Evolutionary conservation across 2,888 invertebrate species (phyloP), one percentile per base, ranked within the genome.

Genomic region (Girardia tigrina): DNA sequence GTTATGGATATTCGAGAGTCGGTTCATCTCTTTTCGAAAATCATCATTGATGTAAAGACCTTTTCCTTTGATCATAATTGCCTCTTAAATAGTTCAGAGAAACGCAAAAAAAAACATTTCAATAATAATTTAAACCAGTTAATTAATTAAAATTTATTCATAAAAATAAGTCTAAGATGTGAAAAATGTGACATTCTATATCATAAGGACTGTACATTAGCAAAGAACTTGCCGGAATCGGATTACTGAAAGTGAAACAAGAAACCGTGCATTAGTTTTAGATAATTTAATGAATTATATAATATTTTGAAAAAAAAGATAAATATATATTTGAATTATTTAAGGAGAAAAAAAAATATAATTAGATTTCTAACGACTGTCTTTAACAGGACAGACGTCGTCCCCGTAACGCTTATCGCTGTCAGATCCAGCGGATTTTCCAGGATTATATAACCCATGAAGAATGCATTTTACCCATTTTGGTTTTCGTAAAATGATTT

Each of bases 211-310:
- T n/a, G 56, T 56, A 56, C 23, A 56, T 56, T 56, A 56, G 56
- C 23, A 12, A n/a, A 20, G 56, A 56, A 56, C 56, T 56, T 8
- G n/a, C 20, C n/a, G 56, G 56, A 56, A 56, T 56, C 56, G 20
- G 56, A 56, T 56, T 56, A 56, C 56, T 56, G 56, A 56, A 56
- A 56, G 8, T 56, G 56, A 56, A 56, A 56, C n/a, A 56, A 56
- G 56, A 56, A 12, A 56, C 56, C n/a, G 56, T 56, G n/a, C 56
- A 56, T 56, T 56, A 56, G 56, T 56, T 36, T 36, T 12, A 56
- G n/a, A 56, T 12, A 20, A 20, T 56, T 56, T n/a, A 20, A 20
- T 56, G n/a, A 56, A 56, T 56, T 4, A n/a, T 12, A 36, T 36
- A 16, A 12, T 36, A 8, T 16, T 36, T 16, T 36, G 8, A 8